A percentile compares a stretch with the other conserved stretches of the same genome.
phyloP scores from a whole-genome alignment of 2,113 vertebrate species.

The Callorhinus ursinus region DNA sequence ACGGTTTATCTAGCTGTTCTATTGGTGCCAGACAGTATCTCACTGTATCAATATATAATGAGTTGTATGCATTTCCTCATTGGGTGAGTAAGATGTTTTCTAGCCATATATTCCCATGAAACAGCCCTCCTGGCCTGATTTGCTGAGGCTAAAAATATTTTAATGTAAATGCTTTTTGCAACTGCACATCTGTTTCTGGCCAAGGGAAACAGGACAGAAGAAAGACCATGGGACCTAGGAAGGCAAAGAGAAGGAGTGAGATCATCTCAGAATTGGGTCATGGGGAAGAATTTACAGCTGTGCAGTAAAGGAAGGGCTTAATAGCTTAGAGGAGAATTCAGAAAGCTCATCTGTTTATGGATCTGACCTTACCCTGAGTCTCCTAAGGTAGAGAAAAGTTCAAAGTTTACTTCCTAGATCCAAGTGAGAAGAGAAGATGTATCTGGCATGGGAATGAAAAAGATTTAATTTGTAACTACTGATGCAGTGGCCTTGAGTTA shows the following conservation, averaged over 20 bases:
- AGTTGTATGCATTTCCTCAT: not conserved
- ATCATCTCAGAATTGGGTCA: not conserved
- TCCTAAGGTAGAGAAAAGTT: not conserved
- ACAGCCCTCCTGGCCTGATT: not conserved
- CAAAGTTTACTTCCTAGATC: not conserved
- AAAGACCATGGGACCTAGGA: not conserved
- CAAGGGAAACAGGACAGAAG: not conserved
- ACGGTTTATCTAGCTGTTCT: not conserved
- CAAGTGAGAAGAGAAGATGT: not conserved
- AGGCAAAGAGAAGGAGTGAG: not conserved
- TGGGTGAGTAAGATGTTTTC: not conserved
- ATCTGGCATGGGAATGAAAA: not conserved
- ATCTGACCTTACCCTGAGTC: not conserved
- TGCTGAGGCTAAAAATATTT: not conserved
- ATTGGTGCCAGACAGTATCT: not conserved
- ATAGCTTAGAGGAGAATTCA: not conserved
- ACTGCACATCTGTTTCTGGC: not conserved
- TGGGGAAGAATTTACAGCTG: not conserved
- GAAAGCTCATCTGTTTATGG: not conserved
- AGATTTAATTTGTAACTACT: not conserved
- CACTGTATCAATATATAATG: not conserved
- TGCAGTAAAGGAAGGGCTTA: not conserved
- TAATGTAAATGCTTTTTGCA: not conserved
- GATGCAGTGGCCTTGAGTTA: not conserved
- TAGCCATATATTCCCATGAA: conserved; percentile 2